phyloP scores from a whole-genome alignment of 1,140 invertebrate genomes.

The Arctopsyche grandis region DNA sequence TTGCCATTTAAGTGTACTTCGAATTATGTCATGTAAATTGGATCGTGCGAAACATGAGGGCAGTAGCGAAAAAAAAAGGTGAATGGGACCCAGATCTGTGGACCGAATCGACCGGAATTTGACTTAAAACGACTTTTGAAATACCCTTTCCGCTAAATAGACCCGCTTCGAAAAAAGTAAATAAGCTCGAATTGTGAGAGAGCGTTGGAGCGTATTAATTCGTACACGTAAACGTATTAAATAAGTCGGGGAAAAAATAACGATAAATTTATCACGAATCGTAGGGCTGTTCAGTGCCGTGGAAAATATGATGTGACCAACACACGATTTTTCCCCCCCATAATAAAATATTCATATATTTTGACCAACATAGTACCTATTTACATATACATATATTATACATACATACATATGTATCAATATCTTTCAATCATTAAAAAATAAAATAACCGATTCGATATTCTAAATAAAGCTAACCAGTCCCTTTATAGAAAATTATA shows the following conservation, averaged over 20 bases:
- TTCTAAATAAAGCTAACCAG: too few relatives aligned
- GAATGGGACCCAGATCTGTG: not conserved
- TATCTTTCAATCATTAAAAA: too few relatives aligned
- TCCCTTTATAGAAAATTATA: too few relatives aligned
- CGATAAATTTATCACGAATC: too few relatives aligned
- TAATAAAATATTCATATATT: too few relatives aligned
- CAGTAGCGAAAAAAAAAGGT: slow-evolving; percentile 12
- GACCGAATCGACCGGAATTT: not conserved
- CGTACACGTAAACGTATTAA: not conserved
- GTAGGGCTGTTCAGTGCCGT: too few relatives aligned
- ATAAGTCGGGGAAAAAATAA: too few relatives aligned
- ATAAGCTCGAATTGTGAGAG: too few relatives aligned
- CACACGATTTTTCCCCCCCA: too few relatives aligned
- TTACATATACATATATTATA: not conserved
- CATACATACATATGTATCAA: not conserved
- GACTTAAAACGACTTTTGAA: not conserved
- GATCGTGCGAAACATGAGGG: slow-evolving; percentile 12
- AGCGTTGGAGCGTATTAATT: not conserved
- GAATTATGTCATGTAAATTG: slow-evolving; percentile 52
- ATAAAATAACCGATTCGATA: too few relatives aligned
- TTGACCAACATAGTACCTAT: too few relatives aligned
- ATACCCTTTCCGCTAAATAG: not conserved
- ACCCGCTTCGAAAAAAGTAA: not conserved
- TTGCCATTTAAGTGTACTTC: slow-evolving; percentile 50
- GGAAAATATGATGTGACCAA: too few relatives aligned